A percentile compares a stretch with the other conserved stretches of the same genome.
phyloP scores from a whole-genome alignment of 2,888 invertebrate species.

The Nephrocerus scutellatus region DNA sequence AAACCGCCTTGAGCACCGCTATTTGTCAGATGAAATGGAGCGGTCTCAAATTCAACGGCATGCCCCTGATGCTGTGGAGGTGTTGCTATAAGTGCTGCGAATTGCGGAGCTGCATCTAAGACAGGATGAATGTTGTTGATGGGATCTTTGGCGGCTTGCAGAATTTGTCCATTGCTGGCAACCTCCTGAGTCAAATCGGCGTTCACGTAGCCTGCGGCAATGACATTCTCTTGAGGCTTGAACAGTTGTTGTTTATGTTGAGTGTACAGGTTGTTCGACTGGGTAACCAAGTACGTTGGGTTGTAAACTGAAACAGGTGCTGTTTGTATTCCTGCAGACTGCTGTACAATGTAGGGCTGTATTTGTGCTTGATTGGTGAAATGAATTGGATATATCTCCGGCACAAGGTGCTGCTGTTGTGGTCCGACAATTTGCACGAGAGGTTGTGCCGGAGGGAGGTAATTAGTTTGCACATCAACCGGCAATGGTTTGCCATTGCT shows the following conservation, averaged over 20 bases:
- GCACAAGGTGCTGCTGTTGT: conserved; percentile 48
- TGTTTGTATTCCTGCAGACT: conserved; percentile 33
- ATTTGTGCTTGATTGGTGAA: conserved; percentile 47
- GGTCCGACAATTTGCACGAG: conserved; percentile 42
- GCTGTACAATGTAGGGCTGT: conserved; percentile 39
- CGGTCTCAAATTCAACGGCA: conserved; percentile 27
- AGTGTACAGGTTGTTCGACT: conserved; percentile 45
- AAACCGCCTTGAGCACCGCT: conserved; percentile 37
- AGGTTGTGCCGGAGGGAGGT: conserved; percentile 35
- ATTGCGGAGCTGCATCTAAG: conserved; percentile 37
- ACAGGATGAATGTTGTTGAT: conserved; percentile 38
- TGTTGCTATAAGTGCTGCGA: conserved; percentile 41
- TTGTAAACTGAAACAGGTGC: conserved; percentile 43
- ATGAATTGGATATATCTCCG: conserved; percentile 49
- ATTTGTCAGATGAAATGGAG: conserved; percentile 36
- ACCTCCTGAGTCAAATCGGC: conserved; percentile 43
- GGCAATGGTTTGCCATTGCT: conserved; percentile 47
- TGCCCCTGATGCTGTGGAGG: conserved; percentile 34
- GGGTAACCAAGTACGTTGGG: conserved; percentile 44
- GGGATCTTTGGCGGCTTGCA: conserved; percentile 40
- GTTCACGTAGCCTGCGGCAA: conserved; percentile 36
- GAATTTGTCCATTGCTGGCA: conserved; percentile 45
- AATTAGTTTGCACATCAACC: conserved; percentile 40
- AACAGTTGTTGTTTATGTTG: conserved; percentile 48
- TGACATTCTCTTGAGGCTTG: conserved; percentile 50